Percentiles rank a stretch among this genome's conserved stretches.
These are phyloP conservation scores for Tachysurus vachellii DNA, from an alignment of 2,113 vertebrate species.

Conservation along the genomic window DNA sequence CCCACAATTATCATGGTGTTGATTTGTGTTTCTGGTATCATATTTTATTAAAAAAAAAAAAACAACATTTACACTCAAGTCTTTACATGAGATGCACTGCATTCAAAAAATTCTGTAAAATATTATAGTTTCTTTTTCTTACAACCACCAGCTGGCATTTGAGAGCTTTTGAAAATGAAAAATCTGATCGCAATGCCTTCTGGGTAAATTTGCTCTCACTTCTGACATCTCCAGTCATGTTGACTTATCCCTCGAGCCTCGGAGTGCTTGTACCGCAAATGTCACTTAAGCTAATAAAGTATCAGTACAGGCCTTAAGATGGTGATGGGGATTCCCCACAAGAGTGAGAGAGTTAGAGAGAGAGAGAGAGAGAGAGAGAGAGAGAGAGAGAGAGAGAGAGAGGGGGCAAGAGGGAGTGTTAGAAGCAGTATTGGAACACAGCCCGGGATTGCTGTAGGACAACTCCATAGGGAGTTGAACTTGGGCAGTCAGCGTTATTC, in stretches of 20 bases:
- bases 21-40: too few species aligned
- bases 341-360: neutral
- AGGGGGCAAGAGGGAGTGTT: neutral
- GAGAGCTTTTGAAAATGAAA: neutral
- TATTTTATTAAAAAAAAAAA: too few species aligned
- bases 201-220: neutral
- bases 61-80: neutral
- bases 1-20: too few species aligned
- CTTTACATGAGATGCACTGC: neutral
- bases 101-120: neutral
- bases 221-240: neutral
- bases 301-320: neutral
- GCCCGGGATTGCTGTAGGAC: slow-evolving; percentile 12
- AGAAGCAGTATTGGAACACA: slow-evolving; percentile 19
- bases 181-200: neutral
- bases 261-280: neutral
- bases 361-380: neutral
- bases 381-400: neutral
- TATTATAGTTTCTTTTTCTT: neutral
- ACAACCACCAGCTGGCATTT: neutral
- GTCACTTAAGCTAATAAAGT: slow-evolving; percentile 14
- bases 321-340: neutral
- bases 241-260: neutral
- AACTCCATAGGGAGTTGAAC: slow-evolving; percentile 26
- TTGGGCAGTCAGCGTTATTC: slow-evolving; percentile 26